A percentile compares a stretch with the other conserved stretches of the same genome.
phyloP scores from a whole-genome alignment of 2,888 invertebrate species.

The Auanema sp. region DNA sequence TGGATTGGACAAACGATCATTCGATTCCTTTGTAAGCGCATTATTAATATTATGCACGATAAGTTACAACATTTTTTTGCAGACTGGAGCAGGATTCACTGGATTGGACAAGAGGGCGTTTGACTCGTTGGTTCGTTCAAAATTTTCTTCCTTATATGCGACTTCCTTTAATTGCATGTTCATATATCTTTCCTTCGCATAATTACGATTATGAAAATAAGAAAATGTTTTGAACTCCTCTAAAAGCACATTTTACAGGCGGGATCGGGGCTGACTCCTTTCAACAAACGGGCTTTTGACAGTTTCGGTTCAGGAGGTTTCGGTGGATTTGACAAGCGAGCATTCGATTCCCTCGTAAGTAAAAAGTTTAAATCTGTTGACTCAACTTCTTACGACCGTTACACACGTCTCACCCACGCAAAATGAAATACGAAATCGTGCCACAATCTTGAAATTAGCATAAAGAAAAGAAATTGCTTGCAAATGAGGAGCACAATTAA shows the following conservation, averaged over 20 bases:
- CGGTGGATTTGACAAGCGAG: slow-evolving; percentile 9
- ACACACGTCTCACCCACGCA: slow-evolving; percentile 2
- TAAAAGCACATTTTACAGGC: slow-evolving; percentile 5
- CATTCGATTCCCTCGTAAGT: slow-evolving; percentile 5
- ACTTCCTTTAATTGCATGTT: background rate
- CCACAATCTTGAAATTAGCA: too few species aligned
- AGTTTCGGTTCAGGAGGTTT: slow-evolving; percentile 10
- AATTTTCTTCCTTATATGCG: slow-evolving; percentile 2
- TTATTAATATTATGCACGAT: too few species aligned
- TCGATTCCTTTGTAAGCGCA: slow-evolving; percentile 17
- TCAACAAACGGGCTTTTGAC: slow-evolving; percentile 23
- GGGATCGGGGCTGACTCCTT: slow-evolving; percentile 14
- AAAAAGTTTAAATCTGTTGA: too few species aligned
- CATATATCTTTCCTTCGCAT: background rate
- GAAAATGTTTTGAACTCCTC: background rate
- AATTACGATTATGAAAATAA: background rate
- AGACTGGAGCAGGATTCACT: slow-evolving; percentile 27
- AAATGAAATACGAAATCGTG: too few species aligned
- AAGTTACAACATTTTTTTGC: background rate
- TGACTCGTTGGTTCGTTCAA: slow-evolving; percentile 22
- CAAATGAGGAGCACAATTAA: background rate
- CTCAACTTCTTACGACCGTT: background rate
- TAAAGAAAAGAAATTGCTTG: background rate
- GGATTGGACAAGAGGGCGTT: slow-evolving; percentile 35
- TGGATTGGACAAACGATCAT: slow-evolving; percentile 9